These are phyloP conservation scores for Spinibarbus caldwelli DNA, from an alignment of 2,797 vertebrate species.

Conservation along the genomic window DNA sequence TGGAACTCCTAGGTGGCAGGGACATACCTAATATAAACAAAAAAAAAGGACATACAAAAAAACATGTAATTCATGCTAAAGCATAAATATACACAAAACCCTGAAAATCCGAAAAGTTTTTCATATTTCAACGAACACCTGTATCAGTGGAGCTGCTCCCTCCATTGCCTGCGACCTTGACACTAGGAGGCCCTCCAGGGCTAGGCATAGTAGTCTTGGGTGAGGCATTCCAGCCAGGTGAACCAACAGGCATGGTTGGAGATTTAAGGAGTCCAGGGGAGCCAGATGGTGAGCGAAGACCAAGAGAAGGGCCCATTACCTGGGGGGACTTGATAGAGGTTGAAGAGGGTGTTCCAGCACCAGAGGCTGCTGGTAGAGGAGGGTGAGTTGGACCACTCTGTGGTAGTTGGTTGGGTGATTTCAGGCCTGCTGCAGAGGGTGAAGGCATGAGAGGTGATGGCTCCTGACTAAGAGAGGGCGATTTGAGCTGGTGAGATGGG, in stretches of 20 bases:
- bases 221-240: conserved; percentile 89
- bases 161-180: conserved; percentile 76
- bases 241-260: conserved; percentile 88
- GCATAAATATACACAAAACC: not conserved
- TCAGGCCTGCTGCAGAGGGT: conserved; percentile 89
- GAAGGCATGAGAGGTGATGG: conserved; percentile 90
- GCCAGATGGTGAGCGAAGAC: conserved; percentile 87
- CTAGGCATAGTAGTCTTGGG: conserved; percentile 91
- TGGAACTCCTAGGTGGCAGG: conserved; percentile 84
- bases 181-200: conserved; percentile 82
- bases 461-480: conserved; percentile 90
- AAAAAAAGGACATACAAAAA: conserved; percentile 26
- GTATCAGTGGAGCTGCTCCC: conserved; percentile 79
- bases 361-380: conserved; percentile 72
- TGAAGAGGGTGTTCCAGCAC: conserved; percentile 78
- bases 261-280: conserved; percentile 93
- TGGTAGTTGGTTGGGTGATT: conserved; percentile 90
- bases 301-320: conserved; percentile 87
- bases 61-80: not conserved
- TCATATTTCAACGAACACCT: conserved; percentile 3
- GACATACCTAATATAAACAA: conserved; percentile 73
- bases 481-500: conserved; percentile 88
- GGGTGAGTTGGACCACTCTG: conserved; percentile 75
- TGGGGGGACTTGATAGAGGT: conserved; percentile 89
- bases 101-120: not conserved